phyloP scores from a whole-genome alignment of 1,140 invertebrate species.

The Ctenoplectra terminalis region DNA sequence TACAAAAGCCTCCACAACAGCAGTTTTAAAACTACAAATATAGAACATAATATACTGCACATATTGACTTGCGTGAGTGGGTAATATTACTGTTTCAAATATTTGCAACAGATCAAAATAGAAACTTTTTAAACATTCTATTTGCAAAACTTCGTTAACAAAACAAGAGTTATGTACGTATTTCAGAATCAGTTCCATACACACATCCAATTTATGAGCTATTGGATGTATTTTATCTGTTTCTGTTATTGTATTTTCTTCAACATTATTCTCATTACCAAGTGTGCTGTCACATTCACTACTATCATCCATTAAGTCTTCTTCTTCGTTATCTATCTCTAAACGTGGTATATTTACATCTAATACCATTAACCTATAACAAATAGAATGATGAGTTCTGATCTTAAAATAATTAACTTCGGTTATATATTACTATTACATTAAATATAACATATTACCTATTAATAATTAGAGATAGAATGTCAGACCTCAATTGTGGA shows the following conservation, averaged over 20 bases:
- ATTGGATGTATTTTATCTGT: constrained; percentile 77
- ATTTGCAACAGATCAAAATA: constrained; percentile 84
- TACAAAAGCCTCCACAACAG: constrained; percentile 87
- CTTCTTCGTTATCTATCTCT: constrained; percentile 82
- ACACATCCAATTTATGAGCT: constrained; percentile 86
- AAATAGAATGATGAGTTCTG: constrained; percentile 41
- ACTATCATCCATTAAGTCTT: constrained; percentile 57
- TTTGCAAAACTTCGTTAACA: constrained; percentile 71
- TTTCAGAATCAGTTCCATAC: constrained; percentile 85
- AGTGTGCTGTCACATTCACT: constrained; percentile 73
- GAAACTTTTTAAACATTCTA: constrained; percentile 79
- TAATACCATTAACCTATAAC: constrained; percentile 85
- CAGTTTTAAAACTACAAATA: constrained; percentile 87
- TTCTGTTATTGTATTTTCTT: constrained; percentile 72
- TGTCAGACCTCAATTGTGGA: constrained; percentile 84
- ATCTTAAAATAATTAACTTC: constrained; percentile 12
- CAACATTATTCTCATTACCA: constrained; percentile 73
- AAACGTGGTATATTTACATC: constrained; percentile 87
- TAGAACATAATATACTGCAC: constrained; percentile 92
- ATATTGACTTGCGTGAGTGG: constrained; percentile 89
- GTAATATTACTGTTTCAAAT: constrained; percentile 90
- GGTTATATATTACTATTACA: constrained; percentile 37
- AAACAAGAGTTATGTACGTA: constrained; percentile 84
- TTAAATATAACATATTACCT: constrained; percentile 81
- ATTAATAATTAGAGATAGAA: constrained; percentile 87